These are phyloP conservation scores for Pelobates cultripes DNA, from an alignment of 2,797 vertebrate genomes.

Conservation along the genomic window DNA sequence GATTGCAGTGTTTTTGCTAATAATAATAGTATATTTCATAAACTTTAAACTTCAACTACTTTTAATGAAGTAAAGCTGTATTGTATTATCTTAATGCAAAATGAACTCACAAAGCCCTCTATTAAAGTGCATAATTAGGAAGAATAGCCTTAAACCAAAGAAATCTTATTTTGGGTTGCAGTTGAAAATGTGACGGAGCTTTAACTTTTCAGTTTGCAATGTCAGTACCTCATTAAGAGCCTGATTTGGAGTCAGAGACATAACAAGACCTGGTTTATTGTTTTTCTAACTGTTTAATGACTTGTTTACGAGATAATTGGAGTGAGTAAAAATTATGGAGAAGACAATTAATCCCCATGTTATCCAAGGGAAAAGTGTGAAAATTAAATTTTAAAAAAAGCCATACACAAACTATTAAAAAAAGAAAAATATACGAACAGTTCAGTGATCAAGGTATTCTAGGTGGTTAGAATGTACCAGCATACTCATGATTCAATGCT, in stretches of 20 bases:
- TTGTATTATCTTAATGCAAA: not conserved
- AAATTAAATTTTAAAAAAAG: not conserved
- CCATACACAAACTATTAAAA: not conserved
- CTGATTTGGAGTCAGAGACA: not conserved
- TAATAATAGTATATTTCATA: no score
- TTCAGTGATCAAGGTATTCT: not conserved
- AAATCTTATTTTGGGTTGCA: not conserved
- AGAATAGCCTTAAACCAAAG: constrained; percentile 4
- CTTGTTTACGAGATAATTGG: not conserved
- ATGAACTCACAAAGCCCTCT: not conserved
- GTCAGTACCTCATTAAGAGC: not conserved
- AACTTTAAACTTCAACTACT: no score
- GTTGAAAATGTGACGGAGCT: not conserved
- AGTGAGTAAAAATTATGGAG: not conserved
- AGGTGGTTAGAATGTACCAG: not conserved
- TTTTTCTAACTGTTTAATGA: constrained; percentile 5
- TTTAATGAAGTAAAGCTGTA: not conserved
- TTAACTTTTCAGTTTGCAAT: not conserved
- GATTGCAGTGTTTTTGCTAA: no score
- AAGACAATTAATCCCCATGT: not conserved
- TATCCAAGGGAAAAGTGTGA: not conserved
- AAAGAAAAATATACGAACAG: not conserved
- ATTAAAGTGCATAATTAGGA: not conserved
- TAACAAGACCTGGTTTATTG: not conserved
- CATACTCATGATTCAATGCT: not conserved